A percentile compares a stretch with the other conserved stretches of the same genome.
Conservation (phyloP, 1,140 invertebrate species). For the Euwallacea fornicatus region DNA sequence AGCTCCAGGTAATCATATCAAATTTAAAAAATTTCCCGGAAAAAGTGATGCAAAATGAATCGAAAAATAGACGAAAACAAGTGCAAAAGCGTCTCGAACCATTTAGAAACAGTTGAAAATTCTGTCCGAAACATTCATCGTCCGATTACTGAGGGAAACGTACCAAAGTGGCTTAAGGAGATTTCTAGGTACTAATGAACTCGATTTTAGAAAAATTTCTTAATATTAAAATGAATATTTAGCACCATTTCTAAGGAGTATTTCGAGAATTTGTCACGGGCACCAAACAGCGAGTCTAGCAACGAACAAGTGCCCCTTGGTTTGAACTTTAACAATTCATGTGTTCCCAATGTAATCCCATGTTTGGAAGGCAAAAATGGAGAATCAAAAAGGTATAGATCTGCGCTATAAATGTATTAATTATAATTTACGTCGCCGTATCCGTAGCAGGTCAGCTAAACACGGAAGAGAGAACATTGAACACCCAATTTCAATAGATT, state of each 20-base stretch:
- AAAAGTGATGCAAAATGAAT: too few species aligned
- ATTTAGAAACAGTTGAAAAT: not conserved
- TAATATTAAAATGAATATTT: not conserved
- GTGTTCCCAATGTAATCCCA: slow-evolving; percentile 28
- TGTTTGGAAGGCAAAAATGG: slow-evolving; percentile 33
- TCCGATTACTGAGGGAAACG: not conserved
- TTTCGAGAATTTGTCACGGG: slow-evolving; percentile 18
- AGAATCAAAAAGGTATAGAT: slow-evolving; percentile 23
- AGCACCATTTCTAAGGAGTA: slow-evolving; percentile 32
- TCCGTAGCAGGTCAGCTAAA: slow-evolving; percentile 37
- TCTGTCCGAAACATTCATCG: not conserved
- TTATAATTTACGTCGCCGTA: slow-evolving; percentile 5
- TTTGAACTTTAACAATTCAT: slow-evolving; percentile 25
- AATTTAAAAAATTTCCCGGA: too few species aligned
- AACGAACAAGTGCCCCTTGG: slow-evolving; percentile 14
- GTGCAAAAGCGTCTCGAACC: not conserved
- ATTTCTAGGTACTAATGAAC: slow-evolving; percentile 15
- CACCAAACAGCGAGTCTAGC: not conserved
- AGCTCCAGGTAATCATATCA: too few species aligned
- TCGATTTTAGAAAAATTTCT: not conserved
- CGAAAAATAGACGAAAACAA: not conserved
- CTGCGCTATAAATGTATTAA: not conserved
- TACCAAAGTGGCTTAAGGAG: slow-evolving; percentile 34
- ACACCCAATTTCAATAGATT: slow-evolving; percentile 35
- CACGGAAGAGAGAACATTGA: slow-evolving; percentile 41